A percentile compares a stretch with the other conserved stretches of the same genome.
phyloP scores from a whole-genome alignment of 2,797 vertebrate species.

The Ambastaia sidthimunki region DNA sequence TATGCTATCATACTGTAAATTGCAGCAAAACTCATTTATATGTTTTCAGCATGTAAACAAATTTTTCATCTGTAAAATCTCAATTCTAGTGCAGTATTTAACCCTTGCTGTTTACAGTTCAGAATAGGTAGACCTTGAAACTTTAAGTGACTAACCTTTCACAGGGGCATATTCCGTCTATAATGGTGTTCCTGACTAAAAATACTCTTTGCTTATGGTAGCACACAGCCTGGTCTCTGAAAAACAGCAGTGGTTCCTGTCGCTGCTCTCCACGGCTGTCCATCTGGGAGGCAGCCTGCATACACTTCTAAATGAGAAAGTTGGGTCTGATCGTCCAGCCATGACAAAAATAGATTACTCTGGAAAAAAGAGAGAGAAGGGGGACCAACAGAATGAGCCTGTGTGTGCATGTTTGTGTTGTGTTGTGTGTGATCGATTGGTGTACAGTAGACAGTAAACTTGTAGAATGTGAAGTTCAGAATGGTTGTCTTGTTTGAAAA shows the following conservation, averaged over 20 bases:
- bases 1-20: no score
- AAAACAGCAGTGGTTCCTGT: slow-evolving; percentile 62
- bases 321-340: slow-evolving; percentile 86
- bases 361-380: slow-evolving; percentile 64
- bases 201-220: slow-evolving; percentile 27
- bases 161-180: slow-evolving; percentile 3
- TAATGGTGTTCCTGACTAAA: slow-evolving; percentile 34
- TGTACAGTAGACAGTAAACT: slow-evolving; percentile 8
- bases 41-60: no score
- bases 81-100: background rate
- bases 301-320: slow-evolving; percentile 91
- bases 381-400: slow-evolving; percentile 54
- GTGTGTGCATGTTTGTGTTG: background rate
- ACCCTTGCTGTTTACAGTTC: slow-evolving; percentile 35
- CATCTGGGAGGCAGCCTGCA: slow-evolving; percentile 91
- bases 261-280: slow-evolving; percentile 82
- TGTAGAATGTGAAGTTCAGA: slow-evolving; percentile 20
- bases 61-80: background rate
- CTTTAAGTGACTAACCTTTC: slow-evolving; percentile 28
- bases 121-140: slow-evolving; percentile 26
- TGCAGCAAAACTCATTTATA: no score
- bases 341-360: slow-evolving; percentile 95
- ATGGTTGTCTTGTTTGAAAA: slow-evolving; percentile 17
- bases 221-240: slow-evolving; percentile 30
- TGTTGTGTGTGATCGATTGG: slow-evolving; percentile 17